phyloP scores from a whole-genome alignment of 1,140 invertebrate genomes.

The Leptinotarsa undecemlineata region DNA sequence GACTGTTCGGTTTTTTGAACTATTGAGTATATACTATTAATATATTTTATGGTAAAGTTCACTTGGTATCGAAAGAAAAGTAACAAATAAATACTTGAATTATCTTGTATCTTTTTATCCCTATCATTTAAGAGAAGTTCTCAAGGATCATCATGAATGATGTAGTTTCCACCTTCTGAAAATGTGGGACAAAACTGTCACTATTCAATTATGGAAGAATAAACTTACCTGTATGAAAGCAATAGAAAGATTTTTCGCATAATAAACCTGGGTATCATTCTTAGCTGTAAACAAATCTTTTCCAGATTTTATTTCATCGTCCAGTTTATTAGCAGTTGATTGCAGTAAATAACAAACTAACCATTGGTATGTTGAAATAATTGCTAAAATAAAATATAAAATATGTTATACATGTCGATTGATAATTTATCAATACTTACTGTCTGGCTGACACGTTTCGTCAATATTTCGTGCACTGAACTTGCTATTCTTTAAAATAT shows the following conservation, averaged over 20 bases:
- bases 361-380: conserved; percentile 80
- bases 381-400: conserved; percentile 61
- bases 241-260: conserved; percentile 73
- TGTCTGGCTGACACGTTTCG: conserved; percentile 61
- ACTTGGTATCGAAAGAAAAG: too few relatives aligned
- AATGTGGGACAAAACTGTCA: neutral
- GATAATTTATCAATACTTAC: conserved; percentile 56
- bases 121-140: too few relatives aligned
- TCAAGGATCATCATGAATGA: too few relatives aligned
- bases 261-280: conserved; percentile 83
- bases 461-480: conserved; percentile 58
- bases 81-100: too few relatives aligned
- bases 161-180: neutral
- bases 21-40: too few relatives aligned
- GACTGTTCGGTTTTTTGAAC: too few relatives aligned
- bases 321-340: conserved; percentile 67
- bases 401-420: neutral
- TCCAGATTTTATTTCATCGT: conserved; percentile 61
- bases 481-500: conserved; percentile 59
- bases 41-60: too few relatives aligned
- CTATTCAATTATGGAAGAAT: conserved; percentile 16
- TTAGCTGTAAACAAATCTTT: conserved; percentile 72
- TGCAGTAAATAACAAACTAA: conserved; percentile 78
- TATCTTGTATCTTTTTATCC: too few relatives aligned
- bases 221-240: conserved; percentile 72